Evolutionary conservation across 2,888 invertebrate genomes (phyloP), one percentile per base, ranked within the genome.

Genomic region (Dynastes hyllus): DNA sequence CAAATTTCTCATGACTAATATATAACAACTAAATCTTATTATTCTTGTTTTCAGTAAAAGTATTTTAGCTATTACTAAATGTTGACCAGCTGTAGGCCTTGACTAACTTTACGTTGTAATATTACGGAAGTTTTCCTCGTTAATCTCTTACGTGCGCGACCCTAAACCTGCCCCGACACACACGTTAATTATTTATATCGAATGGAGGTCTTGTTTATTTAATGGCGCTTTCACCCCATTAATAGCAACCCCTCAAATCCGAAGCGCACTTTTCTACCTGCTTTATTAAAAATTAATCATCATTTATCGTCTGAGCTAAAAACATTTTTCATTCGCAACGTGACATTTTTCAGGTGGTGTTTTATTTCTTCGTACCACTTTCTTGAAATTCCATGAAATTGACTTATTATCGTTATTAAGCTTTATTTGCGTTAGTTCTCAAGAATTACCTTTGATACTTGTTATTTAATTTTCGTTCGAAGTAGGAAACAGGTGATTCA

Each of bases 121-220:
- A 58, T 0, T 58, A 58, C 22, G 55, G 9, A 6, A 58, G 55
- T 58, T 16, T 58, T 58, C 55, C 55, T 22, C 11, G 16, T 67
- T 67, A 67, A 67, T 67, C 55, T 58, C 55, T 22, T 22, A 22
- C 55, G 22, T 22, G 9, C 55, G 8, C 55, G 55, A 61, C 73
- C 73, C 73, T 61, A 61, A 58, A 61, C n/a, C 50, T 45, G 40
- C 73, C 45, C 11, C 58, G 73, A 61, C 73, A 75, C 40, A 75
- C 82, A 80, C 79, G 80, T 83, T 83, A 82, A 83, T 83, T 83
- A 83, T 83, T 83, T 82, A 83, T 80, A 80, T 80, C 76, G 81
- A 80, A 80, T 78, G 78, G 73, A 79, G 73, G 80, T 78, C 80
- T 80, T 83, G 83, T 83, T 83, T 83, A 83, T 83, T 83, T 82